These are phyloP conservation scores for Taxidea taxus DNA, from an alignment of 2,113 vertebrate species.

Conservation along the genomic window DNA sequence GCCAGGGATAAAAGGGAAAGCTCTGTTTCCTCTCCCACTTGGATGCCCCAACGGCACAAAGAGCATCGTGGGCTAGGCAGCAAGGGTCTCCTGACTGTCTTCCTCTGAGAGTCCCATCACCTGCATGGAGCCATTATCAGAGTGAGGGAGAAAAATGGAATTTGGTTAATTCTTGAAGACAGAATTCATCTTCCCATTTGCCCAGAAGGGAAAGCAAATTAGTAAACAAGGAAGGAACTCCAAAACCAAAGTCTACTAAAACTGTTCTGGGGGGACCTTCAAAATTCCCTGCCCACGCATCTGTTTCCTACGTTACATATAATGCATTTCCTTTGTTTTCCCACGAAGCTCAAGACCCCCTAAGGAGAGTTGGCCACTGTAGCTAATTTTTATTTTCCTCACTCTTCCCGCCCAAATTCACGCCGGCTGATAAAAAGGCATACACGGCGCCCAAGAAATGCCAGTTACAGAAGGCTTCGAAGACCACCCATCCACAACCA, in stretches of 20 bases:
- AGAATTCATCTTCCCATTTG: neutral
- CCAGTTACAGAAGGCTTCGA: neutral
- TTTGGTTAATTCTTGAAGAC: neutral
- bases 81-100: neutral
- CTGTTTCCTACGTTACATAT: neutral
- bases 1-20: neutral
- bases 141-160: neutral
- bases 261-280: neutral
- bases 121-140: neutral
- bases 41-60: neutral
- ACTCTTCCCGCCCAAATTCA: neutral
- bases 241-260: neutral
- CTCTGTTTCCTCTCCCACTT: neutral
- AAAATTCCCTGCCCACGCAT: neutral
- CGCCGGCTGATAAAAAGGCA: neutral
- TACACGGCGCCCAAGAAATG: neutral
- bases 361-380: neutral
- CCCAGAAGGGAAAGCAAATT: neutral
- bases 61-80: neutral
- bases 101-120: neutral
- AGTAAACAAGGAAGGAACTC: neutral
- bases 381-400: neutral
- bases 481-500: neutral
- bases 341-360: neutral
- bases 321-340: neutral